These are phyloP conservation scores for Calliphora vicina DNA, from an alignment of 1,140 invertebrate genomes.

Conservation along the genomic window DNA sequence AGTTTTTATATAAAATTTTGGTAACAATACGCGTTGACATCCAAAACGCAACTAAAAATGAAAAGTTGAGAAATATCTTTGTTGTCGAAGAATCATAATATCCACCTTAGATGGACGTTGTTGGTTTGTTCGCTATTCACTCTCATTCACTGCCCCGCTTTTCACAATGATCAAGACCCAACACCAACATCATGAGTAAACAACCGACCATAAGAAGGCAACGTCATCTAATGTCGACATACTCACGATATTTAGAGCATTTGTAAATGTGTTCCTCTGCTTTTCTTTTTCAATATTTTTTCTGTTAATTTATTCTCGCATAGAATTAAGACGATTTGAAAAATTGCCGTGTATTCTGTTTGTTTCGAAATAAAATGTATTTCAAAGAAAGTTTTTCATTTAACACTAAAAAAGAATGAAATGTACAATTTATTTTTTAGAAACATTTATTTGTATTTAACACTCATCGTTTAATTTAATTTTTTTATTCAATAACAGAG, in stretches of 20 bases:
- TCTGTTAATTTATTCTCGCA: not conserved
- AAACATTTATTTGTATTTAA: not conserved
- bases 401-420: not conserved
- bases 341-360: not conserved
- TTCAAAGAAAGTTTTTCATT: not conserved
- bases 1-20: not conserved
- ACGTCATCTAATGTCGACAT: conserved; percentile 26
- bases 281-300: not conserved
- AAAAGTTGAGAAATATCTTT: conserved; percentile 34
- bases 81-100: conserved; percentile 43
- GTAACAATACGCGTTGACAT: conserved; percentile 57
- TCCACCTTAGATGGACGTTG: conserved; percentile 62
- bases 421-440: not conserved
- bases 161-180: not conserved
- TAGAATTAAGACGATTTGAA: not conserved
- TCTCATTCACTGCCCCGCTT: conserved; percentile 13
- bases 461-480: not conserved
- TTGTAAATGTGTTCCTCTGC: not conserved
- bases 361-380: not conserved
- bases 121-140: conserved; percentile 12
- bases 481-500: not conserved
- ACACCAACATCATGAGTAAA: not conserved
- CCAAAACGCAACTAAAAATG: conserved; percentile 60
- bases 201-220: not conserved
- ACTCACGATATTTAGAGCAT: not conserved